Evolutionary conservation across 1,140 invertebrate genomes (phyloP), one percentile per base, ranked within the genome.

Genomic region (Ectropis grisescens): DNA sequence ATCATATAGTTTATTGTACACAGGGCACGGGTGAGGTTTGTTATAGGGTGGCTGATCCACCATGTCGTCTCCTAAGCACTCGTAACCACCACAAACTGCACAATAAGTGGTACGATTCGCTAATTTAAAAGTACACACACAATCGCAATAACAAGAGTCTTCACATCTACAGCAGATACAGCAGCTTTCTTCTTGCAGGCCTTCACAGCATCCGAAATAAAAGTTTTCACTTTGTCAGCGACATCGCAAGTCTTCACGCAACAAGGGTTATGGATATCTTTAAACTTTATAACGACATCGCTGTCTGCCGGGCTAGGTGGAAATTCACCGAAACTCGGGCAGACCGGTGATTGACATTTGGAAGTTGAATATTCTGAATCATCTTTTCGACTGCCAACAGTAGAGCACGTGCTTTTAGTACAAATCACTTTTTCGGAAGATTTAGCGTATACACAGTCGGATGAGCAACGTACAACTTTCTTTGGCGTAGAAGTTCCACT

Each of bases 1-100:
- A 37, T 80, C 66, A 37, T 80, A 78, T 15, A 74, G 33, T 41
- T 80, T 80, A 29, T 80, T 61, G 34, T 75, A 80, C 12, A 80
- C 57, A 2, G 75, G 75, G 46, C 75, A 80, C n/a, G 75, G 75
- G 24, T 75, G 60, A n/a, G 75, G 72, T 15, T 67, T 66, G 4
- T 41, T 44, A 40, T 42, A 69, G 10, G 58, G 59, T 6, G 75
- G 72, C 39, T 74, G 51, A 30, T 60, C 37, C 33, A 42, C 47
- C 33, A 61, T 60, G 42, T 78, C 75, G 19, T 66, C 51, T 13
- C 75, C 75, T 13, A 78, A 45, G 29, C 64, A 69, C 48, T 80
- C 72, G 25, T 69, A 80, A 1, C 75, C 75, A 15, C 70, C 75
- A 37, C 75, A 80, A 13, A 78, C 64, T 10, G 58, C 46, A 37